Percentiles rank a stretch among this genome's conserved stretches.
These are phyloP conservation scores for Solenodon paradoxus DNA, from an alignment of 2,113 vertebrate genomes.

Conservation along the genomic window DNA sequence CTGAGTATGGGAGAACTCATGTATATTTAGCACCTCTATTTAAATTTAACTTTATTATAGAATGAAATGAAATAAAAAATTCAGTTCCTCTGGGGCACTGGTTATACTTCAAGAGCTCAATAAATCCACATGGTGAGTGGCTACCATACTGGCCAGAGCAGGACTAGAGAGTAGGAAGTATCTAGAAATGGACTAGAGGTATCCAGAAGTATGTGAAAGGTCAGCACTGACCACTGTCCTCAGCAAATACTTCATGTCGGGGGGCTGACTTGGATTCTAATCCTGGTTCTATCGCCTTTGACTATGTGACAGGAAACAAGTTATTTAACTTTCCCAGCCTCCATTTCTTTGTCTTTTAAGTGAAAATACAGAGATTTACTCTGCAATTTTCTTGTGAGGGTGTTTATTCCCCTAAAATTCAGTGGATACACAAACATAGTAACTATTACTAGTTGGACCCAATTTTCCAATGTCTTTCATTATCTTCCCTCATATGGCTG, in stretches of 20 bases:
- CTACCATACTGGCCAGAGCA: background rate
- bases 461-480: background rate
- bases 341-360: background rate
- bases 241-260: background rate
- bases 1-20: background rate
- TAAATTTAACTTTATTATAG: background rate
- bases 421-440: background rate
- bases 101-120: background rate
- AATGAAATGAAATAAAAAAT: background rate
- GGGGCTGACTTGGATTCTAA: background rate
- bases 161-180: background rate
- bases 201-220: background rate
- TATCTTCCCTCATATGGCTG: background rate
- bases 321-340: background rate
- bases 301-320: background rate
- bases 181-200: background rate
- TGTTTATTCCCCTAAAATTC: background rate
- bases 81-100: background rate
- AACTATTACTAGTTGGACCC: background rate
- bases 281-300: background rate
- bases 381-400: background rate
- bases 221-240: too few species aligned
- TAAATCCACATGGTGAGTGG: background rate
- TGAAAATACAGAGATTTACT: background rate
- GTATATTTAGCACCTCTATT: background rate